A percentile compares a stretch with the other conserved stretches of the same genome.
phyloP scores from a whole-genome alignment of 2,797 vertebrate genomes.

The Tokudaia tokunoshimensis region DNA sequence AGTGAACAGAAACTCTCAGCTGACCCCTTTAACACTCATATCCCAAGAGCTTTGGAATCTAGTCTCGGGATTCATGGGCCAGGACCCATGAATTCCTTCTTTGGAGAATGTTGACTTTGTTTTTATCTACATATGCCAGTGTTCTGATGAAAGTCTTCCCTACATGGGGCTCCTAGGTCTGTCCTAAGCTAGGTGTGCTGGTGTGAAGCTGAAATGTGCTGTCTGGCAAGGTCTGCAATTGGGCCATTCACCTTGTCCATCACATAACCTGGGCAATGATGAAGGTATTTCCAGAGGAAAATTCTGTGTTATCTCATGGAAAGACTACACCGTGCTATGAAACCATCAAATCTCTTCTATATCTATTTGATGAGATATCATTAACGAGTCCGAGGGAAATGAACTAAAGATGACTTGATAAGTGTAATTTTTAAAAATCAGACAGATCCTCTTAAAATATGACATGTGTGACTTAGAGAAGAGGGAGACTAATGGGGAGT shows the following conservation, averaged over 20 bases:
- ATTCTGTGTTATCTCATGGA: background rate
- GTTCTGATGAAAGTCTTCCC: background rate
- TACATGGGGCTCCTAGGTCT: fast-evolving
- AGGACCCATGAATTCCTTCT: background rate
- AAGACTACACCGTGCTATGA: background rate
- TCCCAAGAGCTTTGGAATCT: background rate
- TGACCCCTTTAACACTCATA: background rate
- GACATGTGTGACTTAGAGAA: slow-evolving; percentile 40
- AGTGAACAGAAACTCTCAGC: background rate
- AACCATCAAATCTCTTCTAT: slow-evolving; percentile 16
- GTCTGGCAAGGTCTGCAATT: background rate
- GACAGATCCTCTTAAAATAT: slow-evolving; percentile 58
- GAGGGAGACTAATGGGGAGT: slow-evolving; percentile 3
- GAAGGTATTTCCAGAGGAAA: background rate
- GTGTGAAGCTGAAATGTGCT: background rate
- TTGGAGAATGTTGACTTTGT: background rate
- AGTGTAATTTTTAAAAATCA: slow-evolving; percentile 22
- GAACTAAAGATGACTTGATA: slow-evolving; percentile 50
- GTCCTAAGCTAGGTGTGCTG: background rate
- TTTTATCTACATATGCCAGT: background rate
- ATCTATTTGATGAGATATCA: background rate
- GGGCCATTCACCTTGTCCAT: background rate
- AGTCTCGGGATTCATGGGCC: background rate
- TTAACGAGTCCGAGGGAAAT: slow-evolving; percentile 52
- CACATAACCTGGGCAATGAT: background rate